Conservation (phyloP, 2,888 invertebrate genomes). For the Epinotia bilunana region DNA sequence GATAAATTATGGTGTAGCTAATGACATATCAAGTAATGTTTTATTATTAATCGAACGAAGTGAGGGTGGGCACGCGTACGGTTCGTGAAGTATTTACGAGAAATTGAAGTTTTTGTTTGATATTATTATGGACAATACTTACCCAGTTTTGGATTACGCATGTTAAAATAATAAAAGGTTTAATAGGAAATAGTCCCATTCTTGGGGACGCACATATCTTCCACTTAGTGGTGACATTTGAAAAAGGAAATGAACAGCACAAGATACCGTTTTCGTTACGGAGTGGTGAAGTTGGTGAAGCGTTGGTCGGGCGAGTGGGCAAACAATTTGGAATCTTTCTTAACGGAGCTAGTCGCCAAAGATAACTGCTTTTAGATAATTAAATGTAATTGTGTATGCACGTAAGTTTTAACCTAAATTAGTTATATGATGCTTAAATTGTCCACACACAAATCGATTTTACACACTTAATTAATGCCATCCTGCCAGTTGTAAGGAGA, state of each 20-base stretch:
- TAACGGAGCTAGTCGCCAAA: constrained; percentile 80
- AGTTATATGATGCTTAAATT: constrained; percentile 81
- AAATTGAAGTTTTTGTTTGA: constrained; percentile 68
- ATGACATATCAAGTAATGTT: constrained; percentile 83
- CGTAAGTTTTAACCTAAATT: constrained; percentile 76
- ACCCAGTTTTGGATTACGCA: constrained; percentile 69
- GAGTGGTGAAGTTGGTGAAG: constrained; percentile 46
- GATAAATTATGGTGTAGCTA: constrained; percentile 73
- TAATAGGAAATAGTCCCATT: constrained; percentile 79
- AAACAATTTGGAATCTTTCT: constrained; percentile 82
- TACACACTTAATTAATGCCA: constrained; percentile 77
- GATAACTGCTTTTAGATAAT: constrained; percentile 77
- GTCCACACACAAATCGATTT: constrained; percentile 82
- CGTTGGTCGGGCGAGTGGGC: constrained; percentile 52
- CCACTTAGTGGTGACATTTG: constrained; percentile 77
- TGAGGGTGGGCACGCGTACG: constrained; percentile 58
- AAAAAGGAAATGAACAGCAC: constrained; percentile 66
- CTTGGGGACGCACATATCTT: constrained; percentile 75
- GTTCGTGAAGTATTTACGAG: constrained; percentile 70
- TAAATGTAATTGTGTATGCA: constrained; percentile 80
- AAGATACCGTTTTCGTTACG: constrained; percentile 57
- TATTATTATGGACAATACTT: constrained; percentile 75
- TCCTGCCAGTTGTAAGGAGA: constrained; percentile 80
- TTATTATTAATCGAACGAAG: constrained; percentile 66
- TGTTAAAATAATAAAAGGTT: constrained; percentile 77